Conservation (phyloP, 1,140 invertebrate genomes). For the Zelostemma sp. region DNA sequence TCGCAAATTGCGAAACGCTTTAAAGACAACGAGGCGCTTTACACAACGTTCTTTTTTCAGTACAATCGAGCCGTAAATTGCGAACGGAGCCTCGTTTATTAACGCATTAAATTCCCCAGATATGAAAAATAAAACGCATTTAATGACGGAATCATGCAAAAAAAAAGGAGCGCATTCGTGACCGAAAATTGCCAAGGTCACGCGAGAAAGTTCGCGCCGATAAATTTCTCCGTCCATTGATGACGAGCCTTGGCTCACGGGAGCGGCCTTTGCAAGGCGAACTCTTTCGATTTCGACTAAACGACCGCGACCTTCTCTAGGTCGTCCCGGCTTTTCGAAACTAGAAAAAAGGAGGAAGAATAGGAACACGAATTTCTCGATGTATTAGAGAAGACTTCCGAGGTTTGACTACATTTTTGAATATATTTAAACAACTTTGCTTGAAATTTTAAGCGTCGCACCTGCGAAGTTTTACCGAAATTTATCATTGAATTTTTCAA, state of each 20-base stretch:
- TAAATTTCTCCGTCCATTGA: slow-evolving; percentile 45
- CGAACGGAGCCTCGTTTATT: neutral
- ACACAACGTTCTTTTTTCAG: slow-evolving; percentile 2
- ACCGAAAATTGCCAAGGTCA: slow-evolving; percentile 48
- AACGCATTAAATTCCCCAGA: neutral
- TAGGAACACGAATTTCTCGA: too few relatives aligned
- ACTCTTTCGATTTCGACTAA: slow-evolving; percentile 12
- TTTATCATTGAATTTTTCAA: too few relatives aligned
- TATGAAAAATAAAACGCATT: neutral
- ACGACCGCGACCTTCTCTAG: slow-evolving; percentile 21
- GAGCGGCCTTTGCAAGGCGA: slow-evolving; percentile 39
- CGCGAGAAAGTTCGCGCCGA: slow-evolving; percentile 47
- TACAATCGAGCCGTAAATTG: slow-evolving; percentile 2
- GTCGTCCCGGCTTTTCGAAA: too few relatives aligned
- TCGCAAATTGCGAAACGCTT: slow-evolving; percentile 34
- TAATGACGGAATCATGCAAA: slow-evolving; percentile 3
- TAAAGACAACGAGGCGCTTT: slow-evolving; percentile 21
- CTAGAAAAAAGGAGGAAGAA: too few relatives aligned
- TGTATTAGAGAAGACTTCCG: too few relatives aligned
- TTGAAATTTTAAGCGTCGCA: too few relatives aligned
- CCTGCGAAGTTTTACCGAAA: too few relatives aligned
- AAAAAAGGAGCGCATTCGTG: slow-evolving; percentile 5
- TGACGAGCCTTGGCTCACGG: slow-evolving; percentile 32
- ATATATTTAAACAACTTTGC: too few relatives aligned
- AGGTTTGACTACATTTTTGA: too few relatives aligned